Percentiles rank a stretch among this genome's conserved stretches.
Conservation (phyloP, 92 coral and sea anemone species). For the Chrysogorgia sp. region DNA sequence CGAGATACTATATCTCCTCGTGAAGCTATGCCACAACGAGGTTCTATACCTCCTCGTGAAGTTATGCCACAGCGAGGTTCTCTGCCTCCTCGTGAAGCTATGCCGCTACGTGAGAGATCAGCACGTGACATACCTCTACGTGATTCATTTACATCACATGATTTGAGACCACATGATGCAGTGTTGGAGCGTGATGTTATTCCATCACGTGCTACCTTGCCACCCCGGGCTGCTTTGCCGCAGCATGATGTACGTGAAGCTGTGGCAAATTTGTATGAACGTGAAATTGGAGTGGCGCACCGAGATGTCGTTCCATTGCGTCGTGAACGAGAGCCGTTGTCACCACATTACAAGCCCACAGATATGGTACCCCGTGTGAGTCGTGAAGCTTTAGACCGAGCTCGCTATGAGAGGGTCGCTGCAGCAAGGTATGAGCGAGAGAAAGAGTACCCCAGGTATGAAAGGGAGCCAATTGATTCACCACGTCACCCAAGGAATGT, state of each 20-base stretch:
- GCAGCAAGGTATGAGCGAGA: constrained; percentile 2
- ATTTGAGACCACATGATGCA: not conserved
- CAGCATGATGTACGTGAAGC: not conserved
- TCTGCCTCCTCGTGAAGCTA: constrained; percentile 14
- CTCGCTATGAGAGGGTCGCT: constrained; percentile 29
- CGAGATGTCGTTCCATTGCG: not conserved
- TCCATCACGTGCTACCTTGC: constrained; percentile 2
- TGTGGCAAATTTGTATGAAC: not conserved
- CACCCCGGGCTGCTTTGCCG: constrained; percentile 22
- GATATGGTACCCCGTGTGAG: constrained; percentile 6
- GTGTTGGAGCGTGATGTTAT: not conserved
- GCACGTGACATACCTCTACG: not conserved
- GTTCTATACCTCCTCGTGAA: constrained; percentile 9
- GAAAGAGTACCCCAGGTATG: constrained; percentile 28
- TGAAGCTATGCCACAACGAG: constrained; percentile 24
- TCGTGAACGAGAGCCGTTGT: not conserved
- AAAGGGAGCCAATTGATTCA: constrained; percentile 5
- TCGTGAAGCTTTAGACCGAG: constrained; percentile 32
- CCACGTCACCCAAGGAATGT: constrained; percentile 16
- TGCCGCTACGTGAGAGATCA: not conserved
- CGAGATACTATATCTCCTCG: constrained; percentile 21
- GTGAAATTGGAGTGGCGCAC: constrained; percentile 1
- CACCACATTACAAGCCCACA: constrained; percentile 29
- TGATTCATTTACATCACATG: not conserved
- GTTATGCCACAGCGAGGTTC: not conserved